Evolutionary conservation across 2,888 invertebrate species (phyloP), one percentile per base, ranked within the genome.

Genomic region (Apomyelois bistriatella): DNA sequence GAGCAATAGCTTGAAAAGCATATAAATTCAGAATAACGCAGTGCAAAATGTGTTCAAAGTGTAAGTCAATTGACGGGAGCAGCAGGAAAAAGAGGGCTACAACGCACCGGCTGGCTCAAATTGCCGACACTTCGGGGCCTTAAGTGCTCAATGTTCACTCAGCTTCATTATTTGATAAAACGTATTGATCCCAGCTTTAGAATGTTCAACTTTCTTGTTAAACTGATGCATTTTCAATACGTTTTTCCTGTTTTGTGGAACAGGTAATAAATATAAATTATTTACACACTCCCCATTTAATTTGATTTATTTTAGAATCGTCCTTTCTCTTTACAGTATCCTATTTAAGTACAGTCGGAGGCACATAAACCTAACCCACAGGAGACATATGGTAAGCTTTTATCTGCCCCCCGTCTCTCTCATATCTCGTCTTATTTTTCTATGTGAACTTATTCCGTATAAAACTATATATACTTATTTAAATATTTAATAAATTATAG

Each of bases 21-120:
- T 67, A 73, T 74, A 78, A 77, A 77, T 76, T 74, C 72, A 70
- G 69, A 66, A 70, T 72, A 74, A 76, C 74, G 74, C 70, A 64
- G 74, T 74, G 75, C 74, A 73, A 82, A 79, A 74, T 69, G 76
- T 70, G 68, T 74, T 79, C 72, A 62, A 66, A 67, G 65, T 76
- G 72, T 74, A 81, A 83, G 82, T 84, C 84, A 83, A 84, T 82
- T 78, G 80, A 82, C 82, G 79, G 77, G 79, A 81, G 80, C 71
- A 76, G 76, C 74, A 76, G 78, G 82, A 84, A 83, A 85, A 84
- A 85, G 79, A 72, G 72, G 77, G 75, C 75, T 78, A 82, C 82
- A 81, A 76, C 74, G 76, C 74, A 66, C 85, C 87, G 80, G 83
- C 74, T 88, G 85, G 72, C 75, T 79, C 70, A 76, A 85, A 87